phyloP scores from a whole-genome alignment of 1,140 invertebrate species.

The Musca vetustissima region DNA sequence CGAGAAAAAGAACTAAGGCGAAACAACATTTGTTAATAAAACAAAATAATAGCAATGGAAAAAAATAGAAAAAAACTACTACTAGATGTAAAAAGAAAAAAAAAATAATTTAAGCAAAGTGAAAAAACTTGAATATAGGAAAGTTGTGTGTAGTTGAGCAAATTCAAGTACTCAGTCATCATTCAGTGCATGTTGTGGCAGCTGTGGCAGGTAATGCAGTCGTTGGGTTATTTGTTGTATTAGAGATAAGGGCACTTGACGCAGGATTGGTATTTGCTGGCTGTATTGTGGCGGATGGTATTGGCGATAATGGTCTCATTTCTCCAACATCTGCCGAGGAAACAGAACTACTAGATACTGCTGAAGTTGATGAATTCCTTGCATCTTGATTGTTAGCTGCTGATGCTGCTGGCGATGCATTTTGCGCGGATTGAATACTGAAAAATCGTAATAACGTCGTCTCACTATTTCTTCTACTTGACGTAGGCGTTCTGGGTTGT shows the following conservation, averaged over 20 bases:
- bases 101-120: too few species aligned
- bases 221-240: neutral
- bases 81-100: too few species aligned
- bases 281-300: neutral
- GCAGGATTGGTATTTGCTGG: neutral
- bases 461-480: conserved; percentile 51
- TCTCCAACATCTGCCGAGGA: conserved; percentile 16
- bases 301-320: conserved; percentile 11
- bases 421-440: conserved; percentile 36
- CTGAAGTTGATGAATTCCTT: neutral
- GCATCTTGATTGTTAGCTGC: neutral
- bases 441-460: conserved; percentile 51
- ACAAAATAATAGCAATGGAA: too few species aligned
- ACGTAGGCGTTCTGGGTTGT: conserved; percentile 45
- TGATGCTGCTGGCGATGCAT: neutral
- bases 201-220: neutral
- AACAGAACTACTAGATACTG: neutral
- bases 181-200: conserved; percentile 7
- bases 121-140: too few species aligned
- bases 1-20: too few species aligned
- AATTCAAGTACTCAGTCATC: neutral
- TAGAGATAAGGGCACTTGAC: neutral
- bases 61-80: too few species aligned
- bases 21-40: too few species aligned
- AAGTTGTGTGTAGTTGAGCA: too few species aligned